phyloP scores from a whole-genome alignment of 2,888 invertebrate genomes.

The Polyommatus icarus region DNA sequence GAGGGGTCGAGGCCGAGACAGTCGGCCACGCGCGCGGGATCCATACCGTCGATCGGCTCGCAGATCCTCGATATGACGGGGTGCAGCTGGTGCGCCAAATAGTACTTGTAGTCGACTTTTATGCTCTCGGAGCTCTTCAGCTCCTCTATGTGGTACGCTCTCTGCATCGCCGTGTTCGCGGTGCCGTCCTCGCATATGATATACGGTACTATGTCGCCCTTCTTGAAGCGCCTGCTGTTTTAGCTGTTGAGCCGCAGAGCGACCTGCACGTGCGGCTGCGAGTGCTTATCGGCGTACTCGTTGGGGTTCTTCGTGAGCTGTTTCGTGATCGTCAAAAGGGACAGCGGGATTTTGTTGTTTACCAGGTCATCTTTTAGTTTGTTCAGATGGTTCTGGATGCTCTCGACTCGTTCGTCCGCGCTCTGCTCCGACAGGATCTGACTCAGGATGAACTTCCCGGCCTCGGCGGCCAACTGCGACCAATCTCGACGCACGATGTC shows the following conservation, averaged over 20 bases:
- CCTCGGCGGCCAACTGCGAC: slow-evolving; percentile 96
- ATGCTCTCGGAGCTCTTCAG: slow-evolving; percentile 85
- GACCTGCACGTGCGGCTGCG: slow-evolving; percentile 92
- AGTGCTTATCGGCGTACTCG: slow-evolving; percentile 92
- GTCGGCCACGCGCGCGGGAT: slow-evolving; percentile 93
- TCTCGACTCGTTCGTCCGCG: slow-evolving; percentile 91
- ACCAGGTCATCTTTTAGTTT: slow-evolving; percentile 88
- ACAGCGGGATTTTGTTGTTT: slow-evolving; percentile 85
- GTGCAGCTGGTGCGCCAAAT: slow-evolving; percentile 96
- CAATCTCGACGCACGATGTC: slow-evolving; percentile 98
- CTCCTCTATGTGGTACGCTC: slow-evolving; percentile 97
- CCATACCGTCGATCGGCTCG: slow-evolving; percentile 97
- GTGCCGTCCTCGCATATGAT: slow-evolving; percentile 96
- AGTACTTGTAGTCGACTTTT: slow-evolving; percentile 93
- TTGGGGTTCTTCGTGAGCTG: slow-evolving; percentile 96
- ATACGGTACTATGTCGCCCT: slow-evolving; percentile 97
- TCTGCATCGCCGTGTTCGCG: slow-evolving; percentile 88
- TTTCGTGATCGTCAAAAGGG: slow-evolving; percentile 93
- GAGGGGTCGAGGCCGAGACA: slow-evolving; percentile 88
- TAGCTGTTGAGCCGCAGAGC: slow-evolving; percentile 91
- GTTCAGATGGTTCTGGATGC: slow-evolving; percentile 89
- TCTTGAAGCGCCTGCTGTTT: slow-evolving; percentile 90
- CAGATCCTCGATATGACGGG: slow-evolving; percentile 97
- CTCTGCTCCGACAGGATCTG: slow-evolving; percentile 90
- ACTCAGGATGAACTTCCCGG: slow-evolving; percentile 91